Conservation (phyloP, 2,888 invertebrate species). For the Folsomia manolachei region DNA sequence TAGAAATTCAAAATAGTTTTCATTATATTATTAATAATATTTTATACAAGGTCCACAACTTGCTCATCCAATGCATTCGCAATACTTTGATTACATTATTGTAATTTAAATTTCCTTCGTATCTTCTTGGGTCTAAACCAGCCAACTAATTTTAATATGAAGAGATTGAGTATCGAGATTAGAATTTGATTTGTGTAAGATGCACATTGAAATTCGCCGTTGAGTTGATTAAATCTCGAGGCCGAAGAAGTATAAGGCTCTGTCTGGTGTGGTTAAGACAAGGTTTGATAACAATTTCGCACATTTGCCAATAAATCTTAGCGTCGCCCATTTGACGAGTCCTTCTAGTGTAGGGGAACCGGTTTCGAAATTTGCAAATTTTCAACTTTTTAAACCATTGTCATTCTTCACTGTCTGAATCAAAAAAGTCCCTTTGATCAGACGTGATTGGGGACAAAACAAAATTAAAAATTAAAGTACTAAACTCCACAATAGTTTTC, state of each 20-base stretch:
- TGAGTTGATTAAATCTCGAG: not conserved
- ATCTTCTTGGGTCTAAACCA: too few relatives aligned
- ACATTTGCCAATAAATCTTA: not conserved
- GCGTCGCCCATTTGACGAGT: not conserved
- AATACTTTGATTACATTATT: too few relatives aligned
- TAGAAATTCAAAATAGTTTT: too few relatives aligned
- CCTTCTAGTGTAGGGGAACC: not conserved
- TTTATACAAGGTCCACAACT: too few relatives aligned
- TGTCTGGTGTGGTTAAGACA: too few relatives aligned
- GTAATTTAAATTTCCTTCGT: too few relatives aligned
- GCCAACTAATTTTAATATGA: not conserved
- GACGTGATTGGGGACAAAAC: not conserved
- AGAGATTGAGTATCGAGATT: not conserved
- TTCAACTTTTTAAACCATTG: not conserved
- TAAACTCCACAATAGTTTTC: not conserved
- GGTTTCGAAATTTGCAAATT: not conserved
- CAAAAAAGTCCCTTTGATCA: not conserved
- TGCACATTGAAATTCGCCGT: not conserved
- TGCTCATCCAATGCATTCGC: too few relatives aligned
- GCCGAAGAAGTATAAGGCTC: not conserved
- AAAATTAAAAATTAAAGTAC: not conserved
- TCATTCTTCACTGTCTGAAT: not conserved
- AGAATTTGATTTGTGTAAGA: not conserved
- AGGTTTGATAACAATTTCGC: not conserved
- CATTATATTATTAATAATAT: too few relatives aligned